phyloP scores from a whole-genome alignment of 2,888 invertebrate genomes.

The Lasioglossum pauxillum region DNA sequence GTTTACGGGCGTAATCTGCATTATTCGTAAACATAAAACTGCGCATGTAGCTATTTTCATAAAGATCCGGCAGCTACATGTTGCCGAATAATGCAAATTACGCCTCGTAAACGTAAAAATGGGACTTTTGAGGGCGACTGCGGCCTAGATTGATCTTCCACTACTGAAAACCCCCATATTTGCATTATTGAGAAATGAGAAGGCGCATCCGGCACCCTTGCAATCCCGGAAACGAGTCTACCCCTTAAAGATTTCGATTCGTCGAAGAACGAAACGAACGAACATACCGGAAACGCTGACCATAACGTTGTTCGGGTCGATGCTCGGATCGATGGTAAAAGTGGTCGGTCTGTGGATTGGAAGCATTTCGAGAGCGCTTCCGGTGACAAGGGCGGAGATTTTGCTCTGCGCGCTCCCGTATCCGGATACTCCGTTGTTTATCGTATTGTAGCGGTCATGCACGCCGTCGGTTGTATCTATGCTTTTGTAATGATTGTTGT shows the following conservation, averaged over 20 bases:
- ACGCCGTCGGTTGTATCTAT: conserved; percentile 75
- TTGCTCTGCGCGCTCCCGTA: conserved; percentile 56
- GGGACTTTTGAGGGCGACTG: no score
- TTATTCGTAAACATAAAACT: no score
- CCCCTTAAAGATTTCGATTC: background rate
- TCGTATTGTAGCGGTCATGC: conserved; percentile 74
- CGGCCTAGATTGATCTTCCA: no score
- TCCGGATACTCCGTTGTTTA: conserved; percentile 62
- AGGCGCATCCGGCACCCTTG: no score
- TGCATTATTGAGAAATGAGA: no score
- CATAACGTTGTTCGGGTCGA: conserved; percentile 84
- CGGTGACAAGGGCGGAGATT: conserved; percentile 79
- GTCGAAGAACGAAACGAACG: background rate
- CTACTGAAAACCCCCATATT: no score
- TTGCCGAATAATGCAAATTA: no score
- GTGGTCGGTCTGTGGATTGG: conserved; percentile 87
- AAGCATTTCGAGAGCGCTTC: conserved; percentile 87
- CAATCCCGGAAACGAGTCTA: no score
- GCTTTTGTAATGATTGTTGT: conserved; percentile 78
- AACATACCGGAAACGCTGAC: conserved; percentile 85
- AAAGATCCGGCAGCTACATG: no score
- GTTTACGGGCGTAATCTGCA: no score
- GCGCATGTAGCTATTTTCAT: no score
- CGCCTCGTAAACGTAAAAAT: no score
- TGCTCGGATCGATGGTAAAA: conserved; percentile 85